Base-by-base conservation (phyloP, 2,797 vertebrate species). In the Micropoecilia bifurca region DNA sequence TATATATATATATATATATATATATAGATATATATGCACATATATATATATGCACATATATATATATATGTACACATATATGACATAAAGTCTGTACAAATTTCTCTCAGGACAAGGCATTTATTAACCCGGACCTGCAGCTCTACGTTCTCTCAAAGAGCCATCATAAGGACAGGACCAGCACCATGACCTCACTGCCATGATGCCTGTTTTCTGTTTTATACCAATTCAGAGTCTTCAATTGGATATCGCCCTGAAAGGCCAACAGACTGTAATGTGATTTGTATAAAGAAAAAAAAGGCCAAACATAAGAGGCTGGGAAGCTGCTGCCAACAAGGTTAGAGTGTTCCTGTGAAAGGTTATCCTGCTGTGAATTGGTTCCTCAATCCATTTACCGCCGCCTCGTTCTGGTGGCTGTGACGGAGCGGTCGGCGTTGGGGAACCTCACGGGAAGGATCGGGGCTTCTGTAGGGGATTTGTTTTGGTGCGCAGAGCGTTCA, bases 321-420 rank as follows among this genome's bases (percentile, higher is more conserved):
- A 78, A 41, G 80, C 18, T 41, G 71, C 63, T 43, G 6, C 78
- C 76, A 77, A 80, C 53, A 41, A 86, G 85, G 86, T 88, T 86
- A 82, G 48, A 83, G 76, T 16, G 6, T 16, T 55, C 66, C 20
- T 33, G 72, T 72, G 66, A 83, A 80, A 90, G 83, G 87, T 90
- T 89, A 85, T 80, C 85, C 82, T 43, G 3, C 82, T 81, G 87
- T 86, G 89, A 88, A 90, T 83, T 76, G 81, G 82, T 87, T 61
- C 84, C 83, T 91, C 82, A 74, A 87, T 90, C 84, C 87, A 88
- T 93, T 94, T 93, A 90, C 74, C 57, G 43, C 78, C 83, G 53
- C 46, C 39, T 33, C 81, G 43, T 55, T 84, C 78, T 76, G 59
- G 66, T 55, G 30, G 28, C 72, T 46, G 84, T 79, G 78, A 89